Evolutionary conservation across 2,888 invertebrate genomes (phyloP).

Genomic region (Camponotus fellah): DNA sequence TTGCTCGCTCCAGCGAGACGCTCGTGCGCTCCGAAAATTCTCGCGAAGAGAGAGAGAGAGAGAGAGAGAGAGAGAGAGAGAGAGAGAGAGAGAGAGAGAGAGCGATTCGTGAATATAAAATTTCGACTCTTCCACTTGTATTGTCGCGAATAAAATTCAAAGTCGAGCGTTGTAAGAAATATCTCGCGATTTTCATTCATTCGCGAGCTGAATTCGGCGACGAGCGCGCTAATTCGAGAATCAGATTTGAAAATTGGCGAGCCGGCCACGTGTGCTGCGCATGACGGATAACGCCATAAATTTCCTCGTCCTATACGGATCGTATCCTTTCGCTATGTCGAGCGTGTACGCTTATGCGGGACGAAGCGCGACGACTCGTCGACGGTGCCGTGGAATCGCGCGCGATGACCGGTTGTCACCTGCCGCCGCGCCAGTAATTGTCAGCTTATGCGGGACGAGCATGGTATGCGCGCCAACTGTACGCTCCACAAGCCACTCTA

Average conservation of each 20-base stretch:
- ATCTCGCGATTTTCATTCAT: neutral
- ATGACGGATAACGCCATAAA: conserved; percentile 78
- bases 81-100: neutral
- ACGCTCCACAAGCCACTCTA: conserved; percentile 68
- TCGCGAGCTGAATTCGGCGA: neutral
- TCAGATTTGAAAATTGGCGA: conserved; percentile 73
- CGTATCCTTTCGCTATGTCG: conserved; percentile 53
- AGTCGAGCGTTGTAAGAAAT: conserved; percentile 2
- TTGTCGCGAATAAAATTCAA: neutral
- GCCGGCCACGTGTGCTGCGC: conserved; percentile 56
- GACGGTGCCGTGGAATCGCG: conserved; percentile 52
- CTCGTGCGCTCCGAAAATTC: conserved; percentile 12
- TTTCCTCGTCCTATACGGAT: conserved; percentile 61
- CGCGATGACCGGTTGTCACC: conserved; percentile 75
- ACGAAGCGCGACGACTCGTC: conserved; percentile 47
- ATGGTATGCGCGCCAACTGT: conserved; percentile 49
- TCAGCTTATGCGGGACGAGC: conserved; percentile 69
- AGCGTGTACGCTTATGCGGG: conserved; percentile 17
- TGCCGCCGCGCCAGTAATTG: conserved; percentile 70
- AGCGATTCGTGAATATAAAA: conserved; percentile 1
- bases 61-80: too few species aligned
- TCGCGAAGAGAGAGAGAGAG: neutral
- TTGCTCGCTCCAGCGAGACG: conserved; percentile 13
- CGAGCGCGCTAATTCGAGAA: conserved; percentile 69
- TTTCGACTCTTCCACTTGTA: neutral